These are phyloP conservation scores for Syngnathus typhle DNA, from an alignment of 2,113 vertebrate species.

Conservation along the genomic window DNA sequence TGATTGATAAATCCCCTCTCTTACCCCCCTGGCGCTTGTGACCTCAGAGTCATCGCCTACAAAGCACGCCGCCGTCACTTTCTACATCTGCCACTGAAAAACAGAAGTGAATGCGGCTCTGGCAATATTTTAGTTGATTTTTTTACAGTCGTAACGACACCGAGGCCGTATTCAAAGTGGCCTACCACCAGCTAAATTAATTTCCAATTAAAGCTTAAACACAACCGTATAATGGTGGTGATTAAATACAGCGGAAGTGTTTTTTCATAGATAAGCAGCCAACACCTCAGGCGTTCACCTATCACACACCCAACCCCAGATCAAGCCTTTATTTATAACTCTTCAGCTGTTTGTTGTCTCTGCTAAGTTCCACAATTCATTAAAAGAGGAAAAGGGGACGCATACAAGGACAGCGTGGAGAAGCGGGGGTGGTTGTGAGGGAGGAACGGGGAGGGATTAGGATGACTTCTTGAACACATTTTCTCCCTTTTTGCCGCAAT, in stretches of 20 bases:
- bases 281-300: conserved; percentile 76
- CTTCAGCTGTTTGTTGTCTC: conserved; percentile 91
- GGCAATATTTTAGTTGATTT: conserved; percentile 51
- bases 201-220: conserved; percentile 72
- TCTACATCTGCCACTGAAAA: conserved; percentile 77
- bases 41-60: conserved; percentile 81
- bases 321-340: conserved; percentile 85
- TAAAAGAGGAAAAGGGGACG: conserved; percentile 69
- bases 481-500: conserved; percentile 94
- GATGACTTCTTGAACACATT: conserved; percentile 99
- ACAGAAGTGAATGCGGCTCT: conserved; percentile 73
- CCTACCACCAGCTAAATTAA: conserved; percentile 69
- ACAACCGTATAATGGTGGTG: conserved; percentile 79
- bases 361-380: conserved; percentile 87
- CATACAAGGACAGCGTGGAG: conserved; percentile 33
- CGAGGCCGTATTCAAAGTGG: conserved; percentile 64
- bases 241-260: conserved; percentile 70
- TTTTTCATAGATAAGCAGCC: conserved; percentile 74
- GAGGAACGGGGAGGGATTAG: conserved; percentile 77
- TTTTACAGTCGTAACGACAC: conserved; percentile 71
- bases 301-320: conserved; percentile 57
- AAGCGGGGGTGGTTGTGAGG: conserved; percentile 54
- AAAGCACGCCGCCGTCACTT: conserved; percentile 67
- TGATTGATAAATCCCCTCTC: conserved; percentile 70
- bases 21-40: conserved; percentile 74